Percentiles rank a stretch among this genome's conserved stretches.
Evolutionary conservation across 2,113 vertebrate genomes (phyloP).

Genomic region (Gasterosteus nipponicus): DNA sequence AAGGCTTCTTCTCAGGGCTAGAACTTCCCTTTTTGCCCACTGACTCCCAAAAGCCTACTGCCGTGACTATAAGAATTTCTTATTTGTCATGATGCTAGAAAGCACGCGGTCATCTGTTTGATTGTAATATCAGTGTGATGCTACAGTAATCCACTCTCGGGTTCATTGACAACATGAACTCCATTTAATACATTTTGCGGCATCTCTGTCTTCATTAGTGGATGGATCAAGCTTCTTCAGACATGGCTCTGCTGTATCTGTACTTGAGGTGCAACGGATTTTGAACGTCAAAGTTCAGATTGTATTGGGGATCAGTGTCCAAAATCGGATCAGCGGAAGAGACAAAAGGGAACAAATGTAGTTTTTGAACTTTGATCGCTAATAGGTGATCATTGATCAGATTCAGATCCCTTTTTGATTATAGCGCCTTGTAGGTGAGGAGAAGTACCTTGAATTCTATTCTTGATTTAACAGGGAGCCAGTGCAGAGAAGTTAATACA

Average conservation of each 20-base stretch:
- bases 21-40: background rate
- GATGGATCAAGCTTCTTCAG: background rate
- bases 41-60: background rate
- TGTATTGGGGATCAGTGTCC: no score
- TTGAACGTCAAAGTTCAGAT: no score
- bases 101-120: background rate
- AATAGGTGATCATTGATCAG: no score
- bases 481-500: no score
- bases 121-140: background rate
- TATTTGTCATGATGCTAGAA: background rate
- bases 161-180: background rate
- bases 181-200: background rate
- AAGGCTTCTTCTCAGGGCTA: constrained; percentile 22
- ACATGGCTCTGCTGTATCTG: background rate
- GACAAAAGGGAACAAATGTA: no score
- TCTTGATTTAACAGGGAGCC: no score
- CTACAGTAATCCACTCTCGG: background rate
- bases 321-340: no score
- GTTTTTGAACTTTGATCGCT: no score
- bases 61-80: background rate
- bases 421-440: no score
- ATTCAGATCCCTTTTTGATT: no score
- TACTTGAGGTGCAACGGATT: no score
- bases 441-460: no score
- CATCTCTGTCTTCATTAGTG: background rate